Evolutionary conservation across 1,140 invertebrate genomes (phyloP).

Genomic region (fruit fly (Drosophila melanogaster)): DNA sequence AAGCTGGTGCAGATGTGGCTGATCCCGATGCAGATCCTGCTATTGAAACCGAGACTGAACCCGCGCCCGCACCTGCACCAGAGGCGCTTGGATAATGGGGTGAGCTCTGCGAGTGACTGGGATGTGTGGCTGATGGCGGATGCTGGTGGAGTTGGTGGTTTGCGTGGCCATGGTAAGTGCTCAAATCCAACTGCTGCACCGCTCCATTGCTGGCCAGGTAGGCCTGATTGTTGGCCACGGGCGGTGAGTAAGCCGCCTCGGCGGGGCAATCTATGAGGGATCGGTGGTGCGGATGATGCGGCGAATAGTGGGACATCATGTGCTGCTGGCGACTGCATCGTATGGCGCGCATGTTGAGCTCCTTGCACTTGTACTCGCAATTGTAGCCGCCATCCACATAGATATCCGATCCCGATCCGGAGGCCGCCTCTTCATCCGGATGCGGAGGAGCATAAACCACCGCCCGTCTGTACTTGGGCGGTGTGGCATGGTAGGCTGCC

Average conservation of each 20-base stretch:
- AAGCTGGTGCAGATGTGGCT: conserved; percentile 22
- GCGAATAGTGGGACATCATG: conserved; percentile 41
- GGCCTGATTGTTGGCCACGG: conserved; percentile 25
- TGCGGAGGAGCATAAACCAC: conserved; percentile 59
- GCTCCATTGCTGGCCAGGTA: conserved; percentile 34
- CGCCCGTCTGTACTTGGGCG: conserved; percentile 63
- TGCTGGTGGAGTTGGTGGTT: conserved; percentile 47
- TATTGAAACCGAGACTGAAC: conserved; percentile 14
- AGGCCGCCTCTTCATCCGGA: conserved; percentile 39
- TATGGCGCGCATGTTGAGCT: conserved; percentile 79
- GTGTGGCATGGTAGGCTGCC: conserved; percentile 47
- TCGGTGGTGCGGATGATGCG: conserved; percentile 54
- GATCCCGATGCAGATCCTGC: conserved; percentile 23
- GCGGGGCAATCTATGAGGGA: conserved; percentile 57
- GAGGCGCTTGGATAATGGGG: conserved; percentile 57
- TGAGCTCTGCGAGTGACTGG: conserved; percentile 41
- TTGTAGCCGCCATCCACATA: conserved; percentile 69
- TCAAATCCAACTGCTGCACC: conserved; percentile 38
- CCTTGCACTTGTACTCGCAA: conserved; percentile 80
- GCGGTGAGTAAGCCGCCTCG: conserved; percentile 63
- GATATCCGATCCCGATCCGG: conserved; percentile 34
- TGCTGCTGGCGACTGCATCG: conserved; percentile 74
- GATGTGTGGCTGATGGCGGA: conserved; percentile 33
- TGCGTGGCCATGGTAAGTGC: conserved; percentile 20
- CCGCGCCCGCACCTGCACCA: conserved; percentile 2